Base-by-base conservation (phyloP, 2,888 invertebrate genomes). In the Chydorus sphaericus region DNA sequence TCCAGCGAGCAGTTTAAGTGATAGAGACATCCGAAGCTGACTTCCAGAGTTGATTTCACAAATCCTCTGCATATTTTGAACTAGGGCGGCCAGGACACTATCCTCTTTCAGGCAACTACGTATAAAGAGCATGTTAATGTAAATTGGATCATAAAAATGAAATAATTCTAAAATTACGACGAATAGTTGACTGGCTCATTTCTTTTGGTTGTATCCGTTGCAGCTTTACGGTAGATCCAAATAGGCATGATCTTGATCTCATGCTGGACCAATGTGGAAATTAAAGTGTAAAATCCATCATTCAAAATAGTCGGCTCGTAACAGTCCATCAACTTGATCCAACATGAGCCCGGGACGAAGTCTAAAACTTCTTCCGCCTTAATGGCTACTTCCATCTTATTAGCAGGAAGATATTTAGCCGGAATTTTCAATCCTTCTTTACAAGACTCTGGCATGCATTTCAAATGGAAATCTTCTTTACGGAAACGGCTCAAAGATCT, bases 191-290 rank as follows among this genome's bases (percentile, higher is more conserved):
- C 14, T 18, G 52, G 52, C 23, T 52, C 52, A 14, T 33, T 52
- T 36, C 26, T 52, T 33, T 36, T 31, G 8, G 36, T 52, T 3
- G 31, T 16, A n/a, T 52, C 52, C 8, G 31, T 33, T 23, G 52
- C 52, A 4, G 52, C 36, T 36, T 52, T 52, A 16, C 31, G 33
- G 26, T 52, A 52, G 33, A 52, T 36, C 52, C 52, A 52, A 18
- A 33, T 52, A 7, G 52, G 52, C 52, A 52, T 37, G 1, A 14
- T 23, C 26, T 36, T 16, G 5, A 52, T 36, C 36, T 52, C 52
- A 23, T 52, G 11, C 31, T 52, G 11, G 8, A 52, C 33, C 18
- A 52, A 6, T 11, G 18, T n/a, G 18, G 14, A 23, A 16, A 52
- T 33, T 5, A 52, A 18, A 2, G 36, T 4, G 2, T 36, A 4